phyloP scores from a whole-genome alignment of 1,140 invertebrate species.

The Mizuhopecten yessoensis region DNA sequence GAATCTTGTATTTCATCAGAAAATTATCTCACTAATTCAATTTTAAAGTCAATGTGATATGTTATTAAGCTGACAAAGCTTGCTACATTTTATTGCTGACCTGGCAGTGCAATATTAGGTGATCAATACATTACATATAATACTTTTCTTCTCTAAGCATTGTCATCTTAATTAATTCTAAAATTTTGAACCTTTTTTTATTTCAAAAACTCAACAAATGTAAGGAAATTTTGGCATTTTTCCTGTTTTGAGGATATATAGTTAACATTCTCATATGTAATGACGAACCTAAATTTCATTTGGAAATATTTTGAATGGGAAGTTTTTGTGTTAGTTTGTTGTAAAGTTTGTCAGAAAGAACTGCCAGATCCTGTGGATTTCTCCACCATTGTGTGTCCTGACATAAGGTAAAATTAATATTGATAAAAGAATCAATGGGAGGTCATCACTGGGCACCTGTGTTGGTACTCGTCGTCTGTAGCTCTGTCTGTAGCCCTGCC shows the following conservation, averaged over 20 bases:
- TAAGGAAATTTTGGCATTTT: not conserved
- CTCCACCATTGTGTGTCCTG: not conserved
- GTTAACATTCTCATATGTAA: too few relatives aligned
- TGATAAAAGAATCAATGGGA: not conserved
- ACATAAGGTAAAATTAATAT: constrained; percentile 30
- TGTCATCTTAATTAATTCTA: not conserved
- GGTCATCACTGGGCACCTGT: not conserved
- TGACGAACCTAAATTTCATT: not conserved
- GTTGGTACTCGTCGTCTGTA: not conserved
- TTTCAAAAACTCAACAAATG: too few relatives aligned
- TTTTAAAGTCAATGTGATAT: not conserved
- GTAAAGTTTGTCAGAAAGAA: not conserved
- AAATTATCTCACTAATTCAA: too few relatives aligned
- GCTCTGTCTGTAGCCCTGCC: too few relatives aligned
- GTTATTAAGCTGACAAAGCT: not conserved
- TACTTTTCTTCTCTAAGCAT: not conserved
- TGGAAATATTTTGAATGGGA: not conserved
- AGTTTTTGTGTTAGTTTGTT: too few relatives aligned
- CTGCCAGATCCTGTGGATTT: not conserved
- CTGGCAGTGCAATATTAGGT: not conserved
- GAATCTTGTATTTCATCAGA: too few relatives aligned
- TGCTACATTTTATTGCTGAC: not conserved
- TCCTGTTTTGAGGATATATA: too few relatives aligned
- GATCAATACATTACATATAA: not conserved
- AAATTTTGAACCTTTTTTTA: too few relatives aligned